Base-by-base conservation (phyloP, 2,888 invertebrate genomes). In the Ophion obscuratus region DNA sequence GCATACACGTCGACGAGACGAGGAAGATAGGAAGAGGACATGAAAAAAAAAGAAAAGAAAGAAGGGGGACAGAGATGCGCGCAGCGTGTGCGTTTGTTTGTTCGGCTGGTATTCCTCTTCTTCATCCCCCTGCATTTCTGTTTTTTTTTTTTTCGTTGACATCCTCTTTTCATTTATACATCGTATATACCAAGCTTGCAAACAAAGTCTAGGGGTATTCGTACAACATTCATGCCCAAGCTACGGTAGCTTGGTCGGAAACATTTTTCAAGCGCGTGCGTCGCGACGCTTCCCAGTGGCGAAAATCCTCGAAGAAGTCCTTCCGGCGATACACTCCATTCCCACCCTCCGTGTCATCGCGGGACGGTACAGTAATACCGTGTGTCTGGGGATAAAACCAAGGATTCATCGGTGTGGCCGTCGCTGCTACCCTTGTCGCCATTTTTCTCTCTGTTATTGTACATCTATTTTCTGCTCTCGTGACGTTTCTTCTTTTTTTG, bases 261-360 rank as follows among this genome's bases (percentile, higher is more conserved):
- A 86, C 78, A 86, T 86, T 86, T 83, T 83, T 86, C 86, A 86
- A 81, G 67, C 81, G 68, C 36, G 67, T 70, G 81, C 75, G 81
- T 83, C 75, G 70, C 57, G 73, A 75, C 53, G 74, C 77, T 83
- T 68, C 64, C 57, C 81, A 75, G 31, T 74, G 76, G 74, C 57
- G 64, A 80, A 71, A 75, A 81, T 71, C 83, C 57, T 78, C 81
- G 70, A 84, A 81, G 53, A 86, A 83, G 75, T 86, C 81, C 83
- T 86, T 86, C 86, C 86, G 83, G 83, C 76, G 78, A 71, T 81
- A 79, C 78, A 81, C 81, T 71, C 81, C 14, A 40, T 71, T 78
- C 57, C 59, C 53, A 24, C 17, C 75, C 53, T 17, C 20, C 62
- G 57, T 74, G 70, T 59, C 27, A 81, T 24, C 36, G 31, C 20